These are phyloP conservation scores for Heteromyza rotundicornis DNA, from an alignment of 2,888 invertebrate species.

Conservation along the genomic window DNA sequence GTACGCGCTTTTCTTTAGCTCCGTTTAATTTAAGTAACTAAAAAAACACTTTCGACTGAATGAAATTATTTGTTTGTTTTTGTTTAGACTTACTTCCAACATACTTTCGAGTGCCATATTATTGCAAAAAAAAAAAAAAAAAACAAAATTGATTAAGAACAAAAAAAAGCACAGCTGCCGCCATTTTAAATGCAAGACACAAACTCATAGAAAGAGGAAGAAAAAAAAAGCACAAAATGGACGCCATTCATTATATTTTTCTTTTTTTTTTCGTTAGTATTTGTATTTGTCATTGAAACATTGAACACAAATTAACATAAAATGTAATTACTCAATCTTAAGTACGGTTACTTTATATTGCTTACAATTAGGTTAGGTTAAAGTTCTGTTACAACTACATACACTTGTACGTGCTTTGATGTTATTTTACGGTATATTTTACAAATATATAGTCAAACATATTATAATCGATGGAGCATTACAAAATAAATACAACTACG, in stretches of 20 bases:
- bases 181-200: constrained; percentile 4
- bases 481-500: constrained; percentile 23
- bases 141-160: background rate
- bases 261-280: too few relatives aligned
- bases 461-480: constrained; percentile 30
- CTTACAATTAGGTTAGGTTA: background rate
- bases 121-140: constrained; percentile 1
- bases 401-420: constrained; percentile 23
- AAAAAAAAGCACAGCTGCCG: constrained; percentile 8
- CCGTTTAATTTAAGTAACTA: background rate
- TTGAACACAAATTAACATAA: too few relatives aligned
- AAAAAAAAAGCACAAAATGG: constrained; percentile 4
- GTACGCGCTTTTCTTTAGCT: constrained; percentile 2
- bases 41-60: background rate
- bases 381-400: constrained; percentile 14
- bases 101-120: constrained; percentile 30
- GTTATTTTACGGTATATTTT: constrained; percentile 18
- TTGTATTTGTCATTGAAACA: too few relatives aligned
- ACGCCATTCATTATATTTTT: background rate
- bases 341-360: too few relatives aligned
- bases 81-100: constrained; percentile 10
- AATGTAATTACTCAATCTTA: too few relatives aligned
- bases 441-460: constrained; percentile 15
- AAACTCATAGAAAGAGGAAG: background rate
- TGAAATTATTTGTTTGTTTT: constrained; percentile 5